Percentiles rank a stretch among this genome's conserved stretches.
These are phyloP conservation scores for Megaceryle alcyon DNA, from an alignment of 2,797 vertebrate genomes.

Conservation along the genomic window DNA sequence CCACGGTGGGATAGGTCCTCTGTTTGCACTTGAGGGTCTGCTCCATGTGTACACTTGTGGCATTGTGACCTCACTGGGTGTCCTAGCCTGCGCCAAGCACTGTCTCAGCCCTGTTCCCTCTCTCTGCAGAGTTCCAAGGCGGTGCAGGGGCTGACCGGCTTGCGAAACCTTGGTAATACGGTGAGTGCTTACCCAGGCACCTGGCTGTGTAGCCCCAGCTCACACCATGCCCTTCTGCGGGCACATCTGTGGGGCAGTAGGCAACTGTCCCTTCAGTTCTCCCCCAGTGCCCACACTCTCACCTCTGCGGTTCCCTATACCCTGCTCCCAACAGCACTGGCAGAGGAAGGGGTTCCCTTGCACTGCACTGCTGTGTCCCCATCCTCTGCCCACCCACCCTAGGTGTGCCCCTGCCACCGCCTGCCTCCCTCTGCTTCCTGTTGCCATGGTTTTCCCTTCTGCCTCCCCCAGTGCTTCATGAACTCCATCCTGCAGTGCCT, in stretches of 20 bases:
- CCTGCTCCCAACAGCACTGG: accelerated
- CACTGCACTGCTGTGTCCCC: not conserved
- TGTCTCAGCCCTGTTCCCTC: not conserved
- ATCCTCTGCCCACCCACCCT: not conserved
- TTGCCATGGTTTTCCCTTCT: conserved; percentile 44
- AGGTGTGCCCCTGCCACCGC: not conserved
- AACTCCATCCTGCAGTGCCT: conserved; percentile 99
- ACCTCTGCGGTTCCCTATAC: accelerated
- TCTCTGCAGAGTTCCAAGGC: conserved; percentile 90
- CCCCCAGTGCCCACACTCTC: not conserved
- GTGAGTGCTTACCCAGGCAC: conserved; percentile 79
- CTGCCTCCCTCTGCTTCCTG: conserved; percentile 16
- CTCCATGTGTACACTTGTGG: not conserved
- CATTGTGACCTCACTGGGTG: not conserved
- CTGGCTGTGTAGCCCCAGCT: accelerated
- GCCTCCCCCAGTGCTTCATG: conserved; percentile 93
- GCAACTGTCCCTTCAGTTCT: not conserved
- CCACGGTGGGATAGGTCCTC: not conserved
- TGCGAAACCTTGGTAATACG: conserved; percentile 97
- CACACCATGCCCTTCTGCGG: accelerated
- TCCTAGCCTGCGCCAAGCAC: not conserved
- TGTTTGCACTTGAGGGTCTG: not conserved
- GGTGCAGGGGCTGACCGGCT: conserved; percentile 91
- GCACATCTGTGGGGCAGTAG: not conserved
- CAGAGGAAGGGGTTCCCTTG: not conserved